These are phyloP conservation scores for Pangasius krempfi DNA, from an alignment of 2,797 vertebrate species.

Conservation along the genomic window DNA sequence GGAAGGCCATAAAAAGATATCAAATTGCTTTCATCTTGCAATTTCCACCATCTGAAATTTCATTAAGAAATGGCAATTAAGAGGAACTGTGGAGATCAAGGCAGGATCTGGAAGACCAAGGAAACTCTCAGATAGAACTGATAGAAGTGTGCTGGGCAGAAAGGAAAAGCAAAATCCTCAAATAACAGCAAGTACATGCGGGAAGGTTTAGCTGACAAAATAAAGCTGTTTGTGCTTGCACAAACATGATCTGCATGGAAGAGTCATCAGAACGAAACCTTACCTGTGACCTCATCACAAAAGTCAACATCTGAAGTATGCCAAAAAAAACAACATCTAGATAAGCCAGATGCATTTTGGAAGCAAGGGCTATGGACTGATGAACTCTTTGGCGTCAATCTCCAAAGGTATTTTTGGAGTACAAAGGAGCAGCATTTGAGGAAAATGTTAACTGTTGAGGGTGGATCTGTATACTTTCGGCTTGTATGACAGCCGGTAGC, in stretches of 20 bases:
- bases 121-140: neutral
- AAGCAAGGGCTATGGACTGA: neutral
- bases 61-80: neutral
- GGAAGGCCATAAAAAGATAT: neutral
- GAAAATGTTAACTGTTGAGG: neutral
- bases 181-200: neutral
- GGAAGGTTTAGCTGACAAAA: neutral
- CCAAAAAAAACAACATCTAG: neutral
- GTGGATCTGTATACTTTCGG: neutral
- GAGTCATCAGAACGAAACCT: neutral
- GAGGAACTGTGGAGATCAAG: constrained; percentile 2
- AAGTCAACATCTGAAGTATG: neutral
- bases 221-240: neutral
- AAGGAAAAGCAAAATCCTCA: neutral
- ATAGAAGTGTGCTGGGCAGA: neutral
- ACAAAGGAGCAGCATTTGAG: neutral
- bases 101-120: neutral
- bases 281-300: neutral
- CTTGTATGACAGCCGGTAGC: no score
- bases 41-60: neutral
- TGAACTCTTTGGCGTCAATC: neutral
- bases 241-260: neutral
- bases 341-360: neutral
- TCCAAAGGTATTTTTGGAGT: neutral
- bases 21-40: neutral